Evolutionary conservation across 1,140 invertebrate species (phyloP).

Genomic region (Drosophila cardini): DNA sequence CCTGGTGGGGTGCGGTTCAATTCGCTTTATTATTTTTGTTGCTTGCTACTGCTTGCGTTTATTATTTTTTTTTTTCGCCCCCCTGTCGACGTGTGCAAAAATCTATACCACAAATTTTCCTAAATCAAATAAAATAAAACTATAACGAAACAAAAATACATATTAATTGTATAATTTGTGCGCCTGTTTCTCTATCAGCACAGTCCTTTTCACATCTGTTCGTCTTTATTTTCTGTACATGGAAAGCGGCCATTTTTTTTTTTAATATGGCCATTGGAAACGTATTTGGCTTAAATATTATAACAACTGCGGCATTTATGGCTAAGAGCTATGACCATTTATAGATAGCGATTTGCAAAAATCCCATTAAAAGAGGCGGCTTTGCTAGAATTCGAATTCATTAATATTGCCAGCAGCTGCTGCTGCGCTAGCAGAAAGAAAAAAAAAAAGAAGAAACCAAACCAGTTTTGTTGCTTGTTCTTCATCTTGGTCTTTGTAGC

Average conservation of each 20-base stretch:
- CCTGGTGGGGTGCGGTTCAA: conserved; percentile 75
- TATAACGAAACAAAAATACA: conserved; percentile 27
- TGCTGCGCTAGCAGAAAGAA: conserved; percentile 25
- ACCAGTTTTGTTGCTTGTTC: conserved; percentile 59
- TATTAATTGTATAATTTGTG: conserved; percentile 41
- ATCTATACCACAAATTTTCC: conserved; percentile 22
- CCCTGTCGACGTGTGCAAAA: conserved; percentile 51
- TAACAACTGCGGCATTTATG: conserved; percentile 47
- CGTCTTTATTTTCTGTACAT: conserved; percentile 8
- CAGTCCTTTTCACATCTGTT: background rate
- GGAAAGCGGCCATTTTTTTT: conserved; percentile 34
- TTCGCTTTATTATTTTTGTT: conserved; percentile 31
- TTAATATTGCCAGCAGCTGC: conserved; percentile 52
- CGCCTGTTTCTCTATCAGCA: conserved; percentile 1
- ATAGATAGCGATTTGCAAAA: conserved; percentile 51
- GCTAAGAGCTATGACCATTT: conserved; percentile 54
- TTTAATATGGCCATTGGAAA: conserved; percentile 24
- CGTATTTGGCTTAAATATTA: conserved; percentile 54
- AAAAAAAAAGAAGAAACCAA: conserved; percentile 53
- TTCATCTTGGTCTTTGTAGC: conserved; percentile 35
- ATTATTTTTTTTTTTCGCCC: conserved; percentile 20
- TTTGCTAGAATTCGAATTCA: conserved; percentile 65
- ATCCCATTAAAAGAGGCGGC: conserved; percentile 64
- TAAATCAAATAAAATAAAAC: conserved; percentile 19
- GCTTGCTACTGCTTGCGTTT: conserved; percentile 1